Evolutionary conservation across 2,888 invertebrate species (phyloP).

Genomic region (Andricus curvator): DNA sequence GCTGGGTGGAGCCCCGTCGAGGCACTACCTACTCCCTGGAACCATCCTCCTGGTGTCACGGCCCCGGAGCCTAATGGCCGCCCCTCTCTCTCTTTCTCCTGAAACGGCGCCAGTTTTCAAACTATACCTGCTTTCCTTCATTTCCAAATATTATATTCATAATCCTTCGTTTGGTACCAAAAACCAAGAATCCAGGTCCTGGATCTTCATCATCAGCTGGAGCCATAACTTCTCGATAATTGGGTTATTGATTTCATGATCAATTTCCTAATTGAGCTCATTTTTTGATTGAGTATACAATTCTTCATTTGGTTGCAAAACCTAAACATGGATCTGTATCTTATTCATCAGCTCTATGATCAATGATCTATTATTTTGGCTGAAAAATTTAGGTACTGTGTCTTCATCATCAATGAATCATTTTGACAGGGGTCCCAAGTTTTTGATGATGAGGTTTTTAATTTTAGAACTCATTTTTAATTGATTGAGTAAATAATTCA

Average conservation of each 20-base stretch:
- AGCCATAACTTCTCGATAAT: too few species aligned
- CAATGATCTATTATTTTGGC: too few species aligned
- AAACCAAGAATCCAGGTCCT: slow-evolving; percentile 48
- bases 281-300: too few species aligned
- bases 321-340: too few species aligned
- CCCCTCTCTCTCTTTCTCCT: slow-evolving; percentile 60
- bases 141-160: background rate
- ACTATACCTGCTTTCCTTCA: background rate
- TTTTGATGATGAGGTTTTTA: background rate
- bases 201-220: background rate
- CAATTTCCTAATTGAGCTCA: too few species aligned
- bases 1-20: slow-evolving; percentile 78
- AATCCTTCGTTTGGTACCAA: slow-evolving; percentile 32
- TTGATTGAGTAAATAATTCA: too few species aligned
- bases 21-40: slow-evolving; percentile 77
- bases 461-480: too few species aligned
- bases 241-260: too few species aligned
- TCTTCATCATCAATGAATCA: background rate
- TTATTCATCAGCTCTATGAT: too few species aligned
- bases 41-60: slow-evolving; percentile 70
- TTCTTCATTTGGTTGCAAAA: too few species aligned
- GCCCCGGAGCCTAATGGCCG: slow-evolving; percentile 72
- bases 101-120: slow-evolving; percentile 37
- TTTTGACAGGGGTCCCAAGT: background rate
- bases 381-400: background rate